phyloP scores from a whole-genome alignment of 2,797 vertebrate genomes.

The Xiphophorus birchmanni region DNA sequence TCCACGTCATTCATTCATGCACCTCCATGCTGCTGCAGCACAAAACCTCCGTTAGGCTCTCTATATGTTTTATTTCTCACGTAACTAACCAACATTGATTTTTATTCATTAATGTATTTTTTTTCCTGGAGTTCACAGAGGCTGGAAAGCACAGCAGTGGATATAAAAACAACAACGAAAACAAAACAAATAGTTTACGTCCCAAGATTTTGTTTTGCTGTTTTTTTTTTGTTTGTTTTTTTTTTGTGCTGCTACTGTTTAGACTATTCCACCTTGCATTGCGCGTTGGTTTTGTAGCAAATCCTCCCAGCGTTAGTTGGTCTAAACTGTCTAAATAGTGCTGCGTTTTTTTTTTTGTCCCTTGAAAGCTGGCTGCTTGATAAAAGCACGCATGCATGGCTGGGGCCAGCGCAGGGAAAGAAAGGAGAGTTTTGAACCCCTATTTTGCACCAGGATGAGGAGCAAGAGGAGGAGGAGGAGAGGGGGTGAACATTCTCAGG shows the following conservation, averaged over 20 bases:
- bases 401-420: slow-evolving; percentile 76
- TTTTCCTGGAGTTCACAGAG: neutral
- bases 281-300: slow-evolving; percentile 17
- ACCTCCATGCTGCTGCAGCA: slow-evolving; percentile 34
- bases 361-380: slow-evolving; percentile 73
- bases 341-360: slow-evolving; percentile 68
- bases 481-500: slow-evolving; percentile 70
- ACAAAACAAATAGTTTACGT: neutral
- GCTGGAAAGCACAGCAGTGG: neutral
- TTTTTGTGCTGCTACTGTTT: neutral
- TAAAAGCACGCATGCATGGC: slow-evolving; percentile 76
- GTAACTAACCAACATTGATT: neutral
- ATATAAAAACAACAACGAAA: neutral
- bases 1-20: slow-evolving; percentile 65
- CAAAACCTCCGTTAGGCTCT: neutral
- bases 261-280: neutral
- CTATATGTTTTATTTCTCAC: neutral
- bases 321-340: slow-evolving; percentile 70
- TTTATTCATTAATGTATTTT: neutral
- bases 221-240: too few relatives aligned
- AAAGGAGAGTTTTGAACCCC: slow-evolving; percentile 73
- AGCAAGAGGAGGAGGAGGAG: slow-evolving; percentile 35
- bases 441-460: slow-evolving; percentile 65
- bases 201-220: neutral
- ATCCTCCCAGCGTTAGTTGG: slow-evolving; percentile 63